Conservation (phyloP, 2,797 vertebrate species). For the Sebastes baramenuke region DNA sequence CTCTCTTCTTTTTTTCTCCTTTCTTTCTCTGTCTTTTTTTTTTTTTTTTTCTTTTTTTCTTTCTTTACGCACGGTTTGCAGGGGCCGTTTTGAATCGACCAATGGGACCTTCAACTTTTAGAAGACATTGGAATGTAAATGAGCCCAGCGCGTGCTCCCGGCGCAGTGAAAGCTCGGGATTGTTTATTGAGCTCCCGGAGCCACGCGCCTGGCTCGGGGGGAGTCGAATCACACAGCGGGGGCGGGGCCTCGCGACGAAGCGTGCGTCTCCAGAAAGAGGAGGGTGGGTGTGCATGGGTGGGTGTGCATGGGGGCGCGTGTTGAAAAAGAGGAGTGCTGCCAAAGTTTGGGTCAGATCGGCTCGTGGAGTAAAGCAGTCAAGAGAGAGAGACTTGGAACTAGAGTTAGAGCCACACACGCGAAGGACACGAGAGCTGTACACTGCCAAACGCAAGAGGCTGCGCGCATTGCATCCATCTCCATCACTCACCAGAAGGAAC, state of each 20-base stretch:
- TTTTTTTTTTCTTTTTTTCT: conserved; percentile 32
- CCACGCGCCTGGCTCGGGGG: conserved; percentile 90
- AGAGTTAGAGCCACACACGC: conserved; percentile 81
- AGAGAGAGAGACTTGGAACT: conserved; percentile 82
- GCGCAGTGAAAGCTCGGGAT: conserved; percentile 86
- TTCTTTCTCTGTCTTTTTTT: conserved; percentile 42
- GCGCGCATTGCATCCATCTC: conserved; percentile 47
- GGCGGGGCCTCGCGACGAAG: conserved; percentile 84
- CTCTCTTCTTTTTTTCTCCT: conserved; percentile 51
- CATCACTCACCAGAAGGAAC: conserved; percentile 28
- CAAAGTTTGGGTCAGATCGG: conserved; percentile 87
- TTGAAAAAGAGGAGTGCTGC: conserved; percentile 89
- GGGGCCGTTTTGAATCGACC: conserved; percentile 84
- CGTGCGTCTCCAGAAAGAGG: conserved; percentile 79
- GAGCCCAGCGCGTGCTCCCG: conserved; percentile 86
- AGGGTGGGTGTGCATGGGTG: conserved; percentile 76
- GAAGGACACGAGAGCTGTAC: conserved; percentile 85
- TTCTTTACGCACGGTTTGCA: conserved; percentile 81
- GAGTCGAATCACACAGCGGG: conserved; percentile 84
- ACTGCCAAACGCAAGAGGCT: conserved; percentile 63
- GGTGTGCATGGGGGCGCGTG: conserved; percentile 82
- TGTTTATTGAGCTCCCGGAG: conserved; percentile 89
- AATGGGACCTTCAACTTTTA: conserved; percentile 81
- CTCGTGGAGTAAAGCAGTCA: conserved; percentile 80
- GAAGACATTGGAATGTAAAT: conserved; percentile 89